A percentile compares a stretch with the other conserved stretches of the same genome.
phyloP scores from a whole-genome alignment of 1,140 invertebrate species.

The Gryllus bimaculatus region DNA sequence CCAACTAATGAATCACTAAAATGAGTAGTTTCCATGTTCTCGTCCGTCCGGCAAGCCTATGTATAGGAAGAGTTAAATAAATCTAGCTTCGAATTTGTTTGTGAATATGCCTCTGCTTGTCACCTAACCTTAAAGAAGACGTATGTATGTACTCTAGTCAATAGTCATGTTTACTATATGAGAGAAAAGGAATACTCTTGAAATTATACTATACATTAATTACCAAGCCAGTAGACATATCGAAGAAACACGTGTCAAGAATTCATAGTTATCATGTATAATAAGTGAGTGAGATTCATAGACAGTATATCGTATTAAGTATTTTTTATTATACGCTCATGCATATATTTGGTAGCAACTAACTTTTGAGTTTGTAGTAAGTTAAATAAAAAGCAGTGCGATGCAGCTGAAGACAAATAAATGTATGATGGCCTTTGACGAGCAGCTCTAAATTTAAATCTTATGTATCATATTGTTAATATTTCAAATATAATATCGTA shows the following conservation, averaged over 20 bases:
- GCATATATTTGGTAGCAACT: background rate
- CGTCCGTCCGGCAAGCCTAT: background rate
- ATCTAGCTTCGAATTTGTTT: too few relatives aligned
- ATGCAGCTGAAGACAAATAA: background rate
- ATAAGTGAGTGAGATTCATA: background rate
- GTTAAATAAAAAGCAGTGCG: background rate
- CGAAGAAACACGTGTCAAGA: background rate
- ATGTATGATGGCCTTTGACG: background rate
- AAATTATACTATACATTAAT: background rate
- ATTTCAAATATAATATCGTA: too few relatives aligned
- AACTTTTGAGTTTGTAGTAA: background rate
- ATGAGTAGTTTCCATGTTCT: background rate
- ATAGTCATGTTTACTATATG: background rate
- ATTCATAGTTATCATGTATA: background rate
- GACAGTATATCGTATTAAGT: background rate
- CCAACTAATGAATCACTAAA: too few relatives aligned
- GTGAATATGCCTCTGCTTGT: too few relatives aligned
- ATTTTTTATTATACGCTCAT: background rate
- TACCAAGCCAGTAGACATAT: background rate
- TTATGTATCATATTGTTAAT: too few relatives aligned
- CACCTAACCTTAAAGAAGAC: too few relatives aligned
- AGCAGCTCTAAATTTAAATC: too few relatives aligned
- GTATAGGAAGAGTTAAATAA: too few relatives aligned
- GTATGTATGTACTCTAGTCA: background rate
- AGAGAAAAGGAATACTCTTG: background rate